These are phyloP conservation scores for Manis pentadactyla DNA, from an alignment of 2,797 vertebrate species.

Conservation along the genomic window DNA sequence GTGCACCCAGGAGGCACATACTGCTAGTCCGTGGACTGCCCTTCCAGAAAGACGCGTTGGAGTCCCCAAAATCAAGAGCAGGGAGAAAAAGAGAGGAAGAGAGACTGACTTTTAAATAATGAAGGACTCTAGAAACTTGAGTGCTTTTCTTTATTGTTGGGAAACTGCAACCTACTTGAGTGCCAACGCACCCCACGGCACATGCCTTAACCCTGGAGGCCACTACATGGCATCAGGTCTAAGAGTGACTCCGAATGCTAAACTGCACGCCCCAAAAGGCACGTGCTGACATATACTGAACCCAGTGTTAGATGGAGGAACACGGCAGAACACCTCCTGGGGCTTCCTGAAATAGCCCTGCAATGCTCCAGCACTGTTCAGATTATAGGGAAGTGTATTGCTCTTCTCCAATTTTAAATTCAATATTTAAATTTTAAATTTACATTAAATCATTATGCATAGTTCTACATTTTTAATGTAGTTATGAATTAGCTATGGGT, in stretches of 20 bases:
- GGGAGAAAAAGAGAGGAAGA: background rate
- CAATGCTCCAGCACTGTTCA: background rate
- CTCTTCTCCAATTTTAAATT: slow-evolving; percentile 19
- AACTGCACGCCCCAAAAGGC: background rate
- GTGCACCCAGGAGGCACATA: background rate
- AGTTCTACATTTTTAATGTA: slow-evolving; percentile 57
- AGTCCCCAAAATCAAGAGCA: background rate
- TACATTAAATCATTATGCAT: slow-evolving; percentile 62
- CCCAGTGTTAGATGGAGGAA: background rate
- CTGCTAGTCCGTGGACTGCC: background rate
- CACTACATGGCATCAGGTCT: background rate
- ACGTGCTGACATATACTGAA: background rate
- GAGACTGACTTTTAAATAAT: background rate
- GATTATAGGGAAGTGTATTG: background rate
- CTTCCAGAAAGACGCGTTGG: background rate
- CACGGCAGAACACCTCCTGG: background rate
- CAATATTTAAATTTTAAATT: slow-evolving; percentile 61
- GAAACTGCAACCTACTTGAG: background rate
- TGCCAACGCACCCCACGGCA: background rate
- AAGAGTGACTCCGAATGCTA: background rate
- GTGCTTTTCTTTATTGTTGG: background rate
- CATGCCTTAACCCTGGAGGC: background rate
- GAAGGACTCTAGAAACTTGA: background rate
- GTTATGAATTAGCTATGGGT: slow-evolving; percentile 61
- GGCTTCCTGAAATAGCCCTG: background rate